phyloP scores from a whole-genome alignment of 2,888 invertebrate species.

The Epistrophe eligans region DNA sequence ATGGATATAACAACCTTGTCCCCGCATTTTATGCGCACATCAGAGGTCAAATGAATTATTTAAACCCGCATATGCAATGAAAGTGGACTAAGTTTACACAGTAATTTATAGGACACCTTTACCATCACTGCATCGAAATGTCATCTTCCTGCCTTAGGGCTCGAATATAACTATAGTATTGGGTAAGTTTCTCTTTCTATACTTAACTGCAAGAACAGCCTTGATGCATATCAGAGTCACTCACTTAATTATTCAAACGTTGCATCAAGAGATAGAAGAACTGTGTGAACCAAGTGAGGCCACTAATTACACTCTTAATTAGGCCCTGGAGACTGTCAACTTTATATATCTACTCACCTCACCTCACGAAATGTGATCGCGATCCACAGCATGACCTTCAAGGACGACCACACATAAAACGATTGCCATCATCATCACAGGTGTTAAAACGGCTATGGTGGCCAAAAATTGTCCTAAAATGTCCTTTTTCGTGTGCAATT shows the following conservation, averaged over 20 bases:
- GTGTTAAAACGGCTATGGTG: conserved; percentile 51
- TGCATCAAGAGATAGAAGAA: conserved; percentile 31
- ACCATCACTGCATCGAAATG: conserved; percentile 56
- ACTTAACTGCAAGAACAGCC: conserved; percentile 31
- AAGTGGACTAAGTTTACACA: conserved; percentile 72
- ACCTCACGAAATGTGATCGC: conserved; percentile 27
- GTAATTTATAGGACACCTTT: conserved; percentile 64
- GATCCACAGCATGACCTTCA: conserved; percentile 55
- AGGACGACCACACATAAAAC: conserved; percentile 34
- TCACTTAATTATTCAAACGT: conserved; percentile 65
- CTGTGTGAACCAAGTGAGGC: conserved; percentile 36
- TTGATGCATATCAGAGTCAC: conserved; percentile 66
- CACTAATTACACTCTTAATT: conserved; percentile 73
- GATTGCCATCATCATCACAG: conserved; percentile 57
- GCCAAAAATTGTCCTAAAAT: conserved; percentile 58
- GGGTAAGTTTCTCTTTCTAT: background rate
- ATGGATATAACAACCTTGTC: conserved; percentile 59
- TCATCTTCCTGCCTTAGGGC: conserved; percentile 47
- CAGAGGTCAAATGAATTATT: conserved; percentile 64
- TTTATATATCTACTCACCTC: background rate
- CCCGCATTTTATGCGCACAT: conserved; percentile 58
- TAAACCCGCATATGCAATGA: conserved; percentile 45
- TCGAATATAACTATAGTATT: background rate
- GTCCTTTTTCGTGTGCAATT: background rate
- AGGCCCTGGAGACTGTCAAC: conserved; percentile 61